A percentile compares a stretch with the other conserved stretches of the same genome.
Evolutionary conservation across 2,113 vertebrate species (phyloP).

Genomic region (Osmerus eperlanus): DNA sequence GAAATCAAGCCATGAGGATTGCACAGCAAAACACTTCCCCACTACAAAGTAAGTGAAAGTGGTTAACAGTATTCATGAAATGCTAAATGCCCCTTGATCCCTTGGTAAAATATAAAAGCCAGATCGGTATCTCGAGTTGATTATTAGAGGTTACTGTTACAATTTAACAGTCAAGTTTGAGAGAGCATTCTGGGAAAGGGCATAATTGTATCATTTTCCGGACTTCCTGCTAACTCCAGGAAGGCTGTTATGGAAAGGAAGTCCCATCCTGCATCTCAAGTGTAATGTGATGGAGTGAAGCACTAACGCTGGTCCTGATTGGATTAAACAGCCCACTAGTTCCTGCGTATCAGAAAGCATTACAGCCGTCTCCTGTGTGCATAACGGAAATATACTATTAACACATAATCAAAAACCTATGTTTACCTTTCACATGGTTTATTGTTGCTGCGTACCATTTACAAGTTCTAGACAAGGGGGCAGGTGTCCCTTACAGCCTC

Average conservation of each 20-base stretch:
- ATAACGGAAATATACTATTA: background rate
- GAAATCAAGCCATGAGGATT: background rate
- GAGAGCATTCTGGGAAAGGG: conserved; percentile 49
- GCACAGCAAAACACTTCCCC: background rate
- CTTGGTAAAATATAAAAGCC: background rate
- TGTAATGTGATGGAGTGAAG: conserved; percentile 11
- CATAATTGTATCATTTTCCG: conserved; percentile 43
- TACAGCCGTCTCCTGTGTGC: background rate
- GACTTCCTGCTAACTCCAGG: conserved; percentile 35
- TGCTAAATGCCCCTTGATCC: background rate
- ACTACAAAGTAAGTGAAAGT: background rate
- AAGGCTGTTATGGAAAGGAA: conserved; percentile 34
- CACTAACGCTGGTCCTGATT: conserved; percentile 1
- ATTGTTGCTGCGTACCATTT: background rate
- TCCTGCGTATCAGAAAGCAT: conserved; percentile 5
- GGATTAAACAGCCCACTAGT: conserved; percentile 3
- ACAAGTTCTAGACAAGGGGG: background rate
- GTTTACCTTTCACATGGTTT: background rate
- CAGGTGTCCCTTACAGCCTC: conserved; percentile 1
- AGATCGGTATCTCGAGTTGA: conserved; percentile 23
- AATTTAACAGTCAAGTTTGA: conserved; percentile 16
- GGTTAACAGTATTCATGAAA: background rate
- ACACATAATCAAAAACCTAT: background rate
- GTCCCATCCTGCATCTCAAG: conserved; percentile 13
- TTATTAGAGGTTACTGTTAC: conserved; percentile 47